Base-by-base conservation (phyloP, 2,888 invertebrate genomes). In the Meteorus cinctellus region DNA sequence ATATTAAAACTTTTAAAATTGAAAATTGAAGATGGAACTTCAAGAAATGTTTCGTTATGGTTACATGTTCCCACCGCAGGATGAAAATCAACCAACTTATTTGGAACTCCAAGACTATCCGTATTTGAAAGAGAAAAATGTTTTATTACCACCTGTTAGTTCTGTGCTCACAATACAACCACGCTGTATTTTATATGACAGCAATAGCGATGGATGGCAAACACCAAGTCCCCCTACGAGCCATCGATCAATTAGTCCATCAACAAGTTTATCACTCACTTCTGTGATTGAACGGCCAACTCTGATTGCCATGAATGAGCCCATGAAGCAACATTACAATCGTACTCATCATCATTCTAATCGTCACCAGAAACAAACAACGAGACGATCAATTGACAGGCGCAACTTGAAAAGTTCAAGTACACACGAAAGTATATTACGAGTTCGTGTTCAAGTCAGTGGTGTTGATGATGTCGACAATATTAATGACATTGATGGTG, bases 41-140 rank as follows among this genome's bases (percentile, higher is more conserved):
- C 89, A 89, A 74, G 89, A 89, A 77, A 88, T 89, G 88, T 89
- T 89, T 81, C 88, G 89, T 66, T 89, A 88, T 78, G 88, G 88
- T 80, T 89, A 89, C 83, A 85, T 87, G 85, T 88, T 84, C 70
- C 87, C 88, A 62, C 82, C 87, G 12, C 87, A 87, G 71, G 87
- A 89, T 75, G 86, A 88, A 65, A 81, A 82, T 31, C 78, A 84
- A 8, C 77, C 85, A 41, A 81, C 84, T 1, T 88, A 88, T 63
- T 75, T 88, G 69, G 88, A 89, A n/a, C 75, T 88, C 16, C 86
- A 86, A 12, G 85, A 81, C 45, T 88, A 88, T 66, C 68, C 82
- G 14, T 84, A 85, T 63, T 72, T 85, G 8, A 89, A 89, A 74
- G 85, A 81, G 36, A 86, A 87, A 72, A 78, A 79, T 71, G 77